Evolutionary conservation across 37 sponge, comb jelly and placozoan genomes (phyloP).

Genomic region (Chondrosia reniformis): DNA sequence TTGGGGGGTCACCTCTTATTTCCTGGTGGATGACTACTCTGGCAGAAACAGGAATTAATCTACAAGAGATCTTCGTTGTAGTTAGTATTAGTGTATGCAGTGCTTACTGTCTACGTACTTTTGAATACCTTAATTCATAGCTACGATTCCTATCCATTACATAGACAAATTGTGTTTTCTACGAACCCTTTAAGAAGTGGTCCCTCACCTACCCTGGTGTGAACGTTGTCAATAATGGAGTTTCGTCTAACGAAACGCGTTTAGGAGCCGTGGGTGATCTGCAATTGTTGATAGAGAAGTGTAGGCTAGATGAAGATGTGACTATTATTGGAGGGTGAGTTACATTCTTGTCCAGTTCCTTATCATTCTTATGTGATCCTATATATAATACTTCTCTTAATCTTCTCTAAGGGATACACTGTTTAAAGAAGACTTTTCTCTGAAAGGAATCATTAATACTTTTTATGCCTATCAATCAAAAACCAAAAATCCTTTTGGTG

Average conservation of each 20-base stretch:
- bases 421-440: slow-evolving; percentile 63
- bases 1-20: slow-evolving; percentile 62
- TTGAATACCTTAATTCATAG: too few relatives aligned
- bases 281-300: slow-evolving; percentile 33
- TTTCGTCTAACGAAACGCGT: slow-evolving; percentile 45
- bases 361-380: background rate
- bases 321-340: slow-evolving; percentile 73
- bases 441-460: slow-evolving; percentile 12
- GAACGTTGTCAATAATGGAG: slow-evolving; percentile 44
- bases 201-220: slow-evolving; percentile 41
- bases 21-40: slow-evolving; percentile 47
- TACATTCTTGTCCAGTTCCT: background rate
- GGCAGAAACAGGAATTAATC: background rate
- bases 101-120: too few relatives aligned
- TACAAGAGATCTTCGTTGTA: background rate
- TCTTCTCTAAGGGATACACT: slow-evolving; percentile 58
- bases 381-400: background rate
- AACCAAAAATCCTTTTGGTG: background rate
- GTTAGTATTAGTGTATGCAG: too few relatives aligned
- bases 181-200: slow-evolving; percentile 51
- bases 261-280: slow-evolving; percentile 70
- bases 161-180: slow-evolving; percentile 53
- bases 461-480: background rate
- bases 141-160: background rate
- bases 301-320: slow-evolving; percentile 33